Conservation (phyloP, 2,888 invertebrate species). For the Drosophila neotestacea region DNA sequence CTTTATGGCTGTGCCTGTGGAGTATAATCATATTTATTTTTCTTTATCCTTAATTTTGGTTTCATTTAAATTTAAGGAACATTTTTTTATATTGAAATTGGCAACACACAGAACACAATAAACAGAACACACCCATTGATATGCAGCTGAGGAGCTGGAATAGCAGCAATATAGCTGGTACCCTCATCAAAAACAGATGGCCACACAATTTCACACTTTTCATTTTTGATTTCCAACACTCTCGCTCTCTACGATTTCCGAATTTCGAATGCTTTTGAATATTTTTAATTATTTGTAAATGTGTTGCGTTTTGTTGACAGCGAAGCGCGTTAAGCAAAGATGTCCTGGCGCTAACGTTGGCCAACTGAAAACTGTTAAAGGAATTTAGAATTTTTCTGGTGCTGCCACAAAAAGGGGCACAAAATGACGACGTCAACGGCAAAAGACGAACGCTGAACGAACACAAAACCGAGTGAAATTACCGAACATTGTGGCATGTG, state of each 20-base stretch:
- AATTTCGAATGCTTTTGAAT: background rate
- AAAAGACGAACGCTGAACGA: constrained; percentile 23
- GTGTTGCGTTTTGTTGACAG: constrained; percentile 1
- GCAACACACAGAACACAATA: constrained; percentile 25
- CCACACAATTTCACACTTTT: constrained; percentile 41
- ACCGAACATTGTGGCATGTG: constrained; percentile 45
- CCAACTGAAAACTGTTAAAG: constrained; percentile 69
- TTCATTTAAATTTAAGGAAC: background rate
- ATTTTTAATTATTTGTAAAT: constrained; percentile 8
- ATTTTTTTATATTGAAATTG: background rate
- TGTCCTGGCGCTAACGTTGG: constrained; percentile 61
- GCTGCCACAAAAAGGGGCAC: constrained; percentile 54
- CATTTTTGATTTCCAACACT: background rate
- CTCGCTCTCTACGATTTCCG: background rate
- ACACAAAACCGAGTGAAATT: constrained; percentile 20
- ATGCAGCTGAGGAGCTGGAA: constrained; percentile 60
- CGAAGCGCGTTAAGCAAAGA: constrained; percentile 29
- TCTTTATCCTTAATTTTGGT: background rate
- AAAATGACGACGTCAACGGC: constrained; percentile 65
- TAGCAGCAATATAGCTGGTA: constrained; percentile 49
- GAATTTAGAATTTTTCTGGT: constrained; percentile 52
- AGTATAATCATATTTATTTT: constrained; percentile 26
- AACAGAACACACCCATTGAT: constrained; percentile 69
- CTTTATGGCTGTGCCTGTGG: constrained; percentile 85
- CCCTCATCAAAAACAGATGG: constrained; percentile 19